Conservation (phyloP, 2,888 invertebrate species). For the Rhamnusium bicolor region DNA sequence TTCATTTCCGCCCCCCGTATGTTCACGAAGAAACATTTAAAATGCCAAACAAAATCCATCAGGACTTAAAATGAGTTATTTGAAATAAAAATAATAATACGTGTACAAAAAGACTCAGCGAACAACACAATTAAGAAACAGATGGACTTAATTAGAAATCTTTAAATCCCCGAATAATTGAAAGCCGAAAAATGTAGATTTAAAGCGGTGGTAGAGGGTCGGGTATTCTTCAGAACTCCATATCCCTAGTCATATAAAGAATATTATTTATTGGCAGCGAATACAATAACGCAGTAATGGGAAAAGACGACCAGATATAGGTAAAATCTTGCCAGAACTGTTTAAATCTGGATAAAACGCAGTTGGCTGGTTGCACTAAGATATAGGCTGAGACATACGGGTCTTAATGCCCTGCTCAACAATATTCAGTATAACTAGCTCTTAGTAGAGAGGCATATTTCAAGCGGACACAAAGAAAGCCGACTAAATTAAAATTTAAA, state of each 20-base stretch:
- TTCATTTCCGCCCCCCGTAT: background rate
- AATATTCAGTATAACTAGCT: slow-evolving; percentile 66
- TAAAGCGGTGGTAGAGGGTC: slow-evolving; percentile 55
- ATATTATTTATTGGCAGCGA: slow-evolving; percentile 70
- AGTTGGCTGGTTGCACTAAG: slow-evolving; percentile 37
- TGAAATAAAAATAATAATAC: background rate
- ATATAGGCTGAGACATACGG: slow-evolving; percentile 59
- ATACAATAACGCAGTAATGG: slow-evolving; percentile 70
- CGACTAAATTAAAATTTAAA: slow-evolving; percentile 67
- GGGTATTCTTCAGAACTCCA: slow-evolving; percentile 55
- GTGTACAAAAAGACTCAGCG: slow-evolving; percentile 26
- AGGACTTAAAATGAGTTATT: slow-evolving; percentile 27
- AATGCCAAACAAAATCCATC: slow-evolving; percentile 31
- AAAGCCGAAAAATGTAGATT: slow-evolving; percentile 63
- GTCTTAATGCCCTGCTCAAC: slow-evolving; percentile 63
- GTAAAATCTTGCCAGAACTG: slow-evolving; percentile 14
- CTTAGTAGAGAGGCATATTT: slow-evolving; percentile 60
- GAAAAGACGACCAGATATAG: slow-evolving; percentile 58
- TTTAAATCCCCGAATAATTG: slow-evolving; percentile 64
- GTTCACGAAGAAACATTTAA: slow-evolving; percentile 41
- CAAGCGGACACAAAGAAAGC: slow-evolving; percentile 63
- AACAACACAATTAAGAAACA: slow-evolving; percentile 65
- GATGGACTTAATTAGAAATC: slow-evolving; percentile 67
- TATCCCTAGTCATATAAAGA: slow-evolving; percentile 69
- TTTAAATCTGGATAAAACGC: slow-evolving; percentile 29